Evolutionary conservation across 2,797 vertebrate species (phyloP).

Genomic region (Adelosebastes latens): DNA sequence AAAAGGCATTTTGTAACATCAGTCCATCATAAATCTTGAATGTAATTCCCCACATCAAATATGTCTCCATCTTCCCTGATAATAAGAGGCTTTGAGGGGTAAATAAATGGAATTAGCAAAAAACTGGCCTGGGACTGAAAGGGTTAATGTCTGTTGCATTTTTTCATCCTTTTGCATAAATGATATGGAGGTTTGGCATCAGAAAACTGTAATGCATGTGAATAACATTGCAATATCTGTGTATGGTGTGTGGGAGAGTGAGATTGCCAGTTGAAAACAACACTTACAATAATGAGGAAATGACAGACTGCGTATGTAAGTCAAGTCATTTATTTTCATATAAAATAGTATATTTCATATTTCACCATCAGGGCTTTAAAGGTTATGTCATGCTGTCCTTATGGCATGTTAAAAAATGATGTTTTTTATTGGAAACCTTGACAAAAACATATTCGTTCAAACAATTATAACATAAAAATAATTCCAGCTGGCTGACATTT

Average conservation of each 20-base stretch:
- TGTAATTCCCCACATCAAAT: no score
- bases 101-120: background rate
- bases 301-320: background rate
- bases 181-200: background rate
- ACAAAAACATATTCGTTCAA: background rate
- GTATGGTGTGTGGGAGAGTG: background rate
- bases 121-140: background rate
- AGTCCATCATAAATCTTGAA: no score
- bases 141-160: background rate
- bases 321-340: background rate
- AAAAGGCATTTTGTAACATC: no score
- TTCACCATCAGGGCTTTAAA: background rate
- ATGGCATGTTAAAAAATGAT: background rate
- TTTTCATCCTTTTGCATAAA: background rate
- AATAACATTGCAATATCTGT: background rate
- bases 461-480: background rate
- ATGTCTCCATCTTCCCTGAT: background rate
- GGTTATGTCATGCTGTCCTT: background rate
- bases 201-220: background rate
- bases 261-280: conserved; percentile 9
- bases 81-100: background rate
- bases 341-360: background rate
- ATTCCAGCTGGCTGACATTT: background rate
- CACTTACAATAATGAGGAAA: background rate
- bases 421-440: background rate